Base-by-base conservation (phyloP, 2,797 vertebrate genomes). In the Chloroceryle inda region DNA sequence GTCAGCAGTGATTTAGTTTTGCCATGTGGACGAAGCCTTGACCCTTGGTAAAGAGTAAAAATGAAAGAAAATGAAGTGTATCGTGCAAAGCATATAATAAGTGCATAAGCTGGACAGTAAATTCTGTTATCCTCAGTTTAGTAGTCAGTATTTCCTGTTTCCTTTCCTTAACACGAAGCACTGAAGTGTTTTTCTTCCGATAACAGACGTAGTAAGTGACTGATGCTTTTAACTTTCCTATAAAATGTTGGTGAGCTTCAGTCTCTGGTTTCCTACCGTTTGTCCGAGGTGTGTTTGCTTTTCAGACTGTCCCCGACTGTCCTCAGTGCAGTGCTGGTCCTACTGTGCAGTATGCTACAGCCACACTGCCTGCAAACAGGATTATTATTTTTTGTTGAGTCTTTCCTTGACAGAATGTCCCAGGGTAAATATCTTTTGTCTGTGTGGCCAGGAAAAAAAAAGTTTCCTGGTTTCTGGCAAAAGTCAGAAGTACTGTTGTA, bases 1-100 rank as follows among this genome's bases (percentile, higher is more conserved):
- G 91, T 95, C 78, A 94, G 38, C 79, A 75, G 1, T 85, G 53
- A 91, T 94, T 96, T 94, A 5, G 10, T 62, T 95, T 69, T 5
- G 27, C 79, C 35, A 3, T 44, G 49, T 72, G 88, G 84, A 75
- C 75, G 42, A 73, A 88, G 50, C 55, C 80, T 85, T 81, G 72
- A 85, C 75, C 24, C 0, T 64, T 77, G 35, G n/a, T 72, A 58
- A 83, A 27, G 72, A 3, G 3, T 67, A 62, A 85, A 91, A 94
- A 74, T 35, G 55, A 76, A 66, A 87, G 53, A 91, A 92, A 62
- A 63, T 74, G 2, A 62, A 88, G 47, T 20, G n/a, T 68, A 8
- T 89, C 64, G n/a, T 89, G 72, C 55, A 85, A 89, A 78, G 20
- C 24, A 15, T 27, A 67, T 27, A 67, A 68, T 3, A 24, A 52